A percentile compares a stretch with the other conserved stretches of the same genome.
Conservation (phyloP, 1,140 invertebrate species). For the Drosophila parabipectinata region DNA sequence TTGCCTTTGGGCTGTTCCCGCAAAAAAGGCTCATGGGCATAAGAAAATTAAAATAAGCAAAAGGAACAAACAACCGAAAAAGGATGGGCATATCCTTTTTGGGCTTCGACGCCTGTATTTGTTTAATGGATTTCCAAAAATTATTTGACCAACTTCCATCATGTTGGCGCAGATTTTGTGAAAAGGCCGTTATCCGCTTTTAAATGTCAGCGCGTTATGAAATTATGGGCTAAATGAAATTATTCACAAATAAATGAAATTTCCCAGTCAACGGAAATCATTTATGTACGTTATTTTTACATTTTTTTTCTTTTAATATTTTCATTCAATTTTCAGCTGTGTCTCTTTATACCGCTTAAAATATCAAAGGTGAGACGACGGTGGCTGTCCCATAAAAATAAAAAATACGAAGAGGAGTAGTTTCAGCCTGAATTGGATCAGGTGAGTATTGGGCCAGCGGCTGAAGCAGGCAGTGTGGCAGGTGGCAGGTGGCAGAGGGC, state of each 20-base stretch:
- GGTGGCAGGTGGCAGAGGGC: neutral
- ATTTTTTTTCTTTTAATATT: slow-evolving; percentile 59
- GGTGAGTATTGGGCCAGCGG: neutral
- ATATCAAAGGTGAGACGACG: slow-evolving; percentile 68
- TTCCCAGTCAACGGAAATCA: slow-evolving; percentile 63
- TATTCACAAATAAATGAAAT: slow-evolving; percentile 67
- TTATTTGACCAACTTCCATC: slow-evolving; percentile 25
- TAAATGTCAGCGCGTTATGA: slow-evolving; percentile 62
- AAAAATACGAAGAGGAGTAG: slow-evolving; percentile 36
- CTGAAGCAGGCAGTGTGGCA: neutral
- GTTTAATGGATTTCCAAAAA: slow-evolving; percentile 34
- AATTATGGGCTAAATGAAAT: slow-evolving; percentile 54
- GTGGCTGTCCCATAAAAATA: neutral
- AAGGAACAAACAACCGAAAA: slow-evolving; percentile 30
- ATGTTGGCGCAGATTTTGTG: neutral
- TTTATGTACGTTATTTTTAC: slow-evolving; percentile 42
- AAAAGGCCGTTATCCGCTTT: slow-evolving; percentile 25
- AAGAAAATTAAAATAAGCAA: slow-evolving; percentile 36
- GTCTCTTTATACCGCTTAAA: slow-evolving; percentile 33
- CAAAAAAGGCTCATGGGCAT: slow-evolving; percentile 19
- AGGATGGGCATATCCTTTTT: slow-evolving; percentile 31
- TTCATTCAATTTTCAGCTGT: slow-evolving; percentile 62
- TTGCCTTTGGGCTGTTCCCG: neutral
- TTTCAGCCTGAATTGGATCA: slow-evolving; percentile 39
- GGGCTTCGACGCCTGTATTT: slow-evolving; percentile 9